Base-by-base conservation (phyloP, 2,797 vertebrate species). In the Gymnodraco acuticeps region DNA sequence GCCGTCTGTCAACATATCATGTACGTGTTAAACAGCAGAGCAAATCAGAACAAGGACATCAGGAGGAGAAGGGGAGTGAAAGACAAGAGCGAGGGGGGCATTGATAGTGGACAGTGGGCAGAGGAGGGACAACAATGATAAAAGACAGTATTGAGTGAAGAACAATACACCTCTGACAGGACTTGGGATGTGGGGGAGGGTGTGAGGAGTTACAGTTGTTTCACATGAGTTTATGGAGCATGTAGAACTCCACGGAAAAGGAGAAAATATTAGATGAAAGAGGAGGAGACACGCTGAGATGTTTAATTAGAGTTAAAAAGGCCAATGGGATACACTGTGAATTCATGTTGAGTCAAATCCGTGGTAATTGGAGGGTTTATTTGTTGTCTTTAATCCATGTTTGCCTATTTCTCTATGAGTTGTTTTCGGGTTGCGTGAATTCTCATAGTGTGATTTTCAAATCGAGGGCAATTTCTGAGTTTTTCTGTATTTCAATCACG, bases 1-100 rank as follows among this genome's bases (percentile, higher is more conserved):
- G 74, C 98, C 98, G 91, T 99, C 98, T 99, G 96, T 94, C 92
- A 90, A 94, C 89, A 92, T 88, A 94, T 87, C 88, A 90, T 73
- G 81, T 75, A 85, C 70, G 79, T 87, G 90, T 94, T 90, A 93
- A 68, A 89, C 81, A 81, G 64, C 68, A 47, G 69, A 46, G 80
- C 64, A 55, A 86, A 77, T 75, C 75, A 77, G 74, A 70, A 48
- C 73, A 23, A 54, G 81, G 64, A 75, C 77, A 75, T 81, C 70
- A 86, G 81, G 70, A 74, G 73, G 20, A 48, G 68, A 75, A 62
- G 53, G 70, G 45, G 43, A 47, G 69, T 58, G 33, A 62, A 33
- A 78, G 76, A 82, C 83, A 77, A 78, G 88, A 83, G 73, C 13
- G 10, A 62, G 51, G 54, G 72, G 69, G 80, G 76, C 38, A 70